Evolutionary conservation across 2,113 vertebrate genomes (phyloP).

Genomic region (Illadopsis cleaveri): DNA sequence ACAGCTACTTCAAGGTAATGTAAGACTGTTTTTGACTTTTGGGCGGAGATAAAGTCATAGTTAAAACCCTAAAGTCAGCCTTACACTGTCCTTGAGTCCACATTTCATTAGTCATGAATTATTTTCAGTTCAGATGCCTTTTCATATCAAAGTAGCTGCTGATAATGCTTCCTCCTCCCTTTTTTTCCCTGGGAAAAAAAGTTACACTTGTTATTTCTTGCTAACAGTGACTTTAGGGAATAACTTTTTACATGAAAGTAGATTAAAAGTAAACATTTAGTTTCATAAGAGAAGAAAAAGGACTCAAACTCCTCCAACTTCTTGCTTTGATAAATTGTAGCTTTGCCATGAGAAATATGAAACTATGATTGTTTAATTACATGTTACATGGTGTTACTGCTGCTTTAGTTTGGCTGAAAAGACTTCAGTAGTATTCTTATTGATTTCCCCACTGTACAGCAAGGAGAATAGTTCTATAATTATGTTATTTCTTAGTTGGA

Average conservation of each 20-base stretch:
- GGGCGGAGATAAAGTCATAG: neutral
- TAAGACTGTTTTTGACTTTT: neutral
- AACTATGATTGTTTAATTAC: neutral
- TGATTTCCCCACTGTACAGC: neutral
- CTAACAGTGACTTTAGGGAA: neutral
- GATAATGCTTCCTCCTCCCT: neutral
- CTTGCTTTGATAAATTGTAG: neutral
- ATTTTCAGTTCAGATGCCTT: conserved; percentile 36
- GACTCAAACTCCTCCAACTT: neutral
- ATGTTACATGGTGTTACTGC: neutral
- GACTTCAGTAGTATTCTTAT: neutral
- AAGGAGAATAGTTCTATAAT: neutral
- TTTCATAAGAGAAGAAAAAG: neutral
- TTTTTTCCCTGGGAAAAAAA: neutral
- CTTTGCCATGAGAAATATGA: neutral
- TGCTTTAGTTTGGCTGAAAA: neutral
- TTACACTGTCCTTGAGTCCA: conserved; percentile 31
- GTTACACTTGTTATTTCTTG: neutral
- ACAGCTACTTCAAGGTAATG: neutral
- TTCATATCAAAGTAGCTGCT: conserved; percentile 27
- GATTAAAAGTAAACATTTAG: neutral
- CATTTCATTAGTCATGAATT: conserved; percentile 33
- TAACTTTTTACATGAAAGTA: neutral
- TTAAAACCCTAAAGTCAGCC: neutral
- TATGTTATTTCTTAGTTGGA: neutral